phyloP scores from a whole-genome alignment of 2,113 vertebrate genomes.

The Oreocharis arfaki region DNA sequence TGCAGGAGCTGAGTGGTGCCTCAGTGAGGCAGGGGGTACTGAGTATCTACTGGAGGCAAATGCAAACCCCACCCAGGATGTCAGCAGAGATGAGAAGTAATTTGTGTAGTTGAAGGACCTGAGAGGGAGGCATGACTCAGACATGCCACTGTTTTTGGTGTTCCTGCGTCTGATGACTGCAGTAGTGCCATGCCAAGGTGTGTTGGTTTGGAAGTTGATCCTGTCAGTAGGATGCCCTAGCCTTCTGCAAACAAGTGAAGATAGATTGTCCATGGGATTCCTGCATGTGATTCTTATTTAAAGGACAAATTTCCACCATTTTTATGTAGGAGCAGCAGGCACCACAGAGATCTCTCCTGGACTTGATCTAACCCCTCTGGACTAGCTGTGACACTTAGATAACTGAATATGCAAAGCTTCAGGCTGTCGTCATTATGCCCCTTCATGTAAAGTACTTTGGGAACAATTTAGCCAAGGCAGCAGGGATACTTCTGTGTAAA shows the following conservation, averaged over 20 bases:
- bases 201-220: not conserved
- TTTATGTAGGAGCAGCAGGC: not conserved
- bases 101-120: not conserved
- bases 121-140: not conserved
- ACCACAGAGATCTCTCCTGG: not conserved
- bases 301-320: not conserved
- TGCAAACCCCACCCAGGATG: not conserved
- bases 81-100: not conserved
- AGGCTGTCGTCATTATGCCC: not conserved
- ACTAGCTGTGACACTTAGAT: not conserved
- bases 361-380: not conserved
- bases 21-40: not conserved
- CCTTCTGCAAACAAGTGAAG: not conserved
- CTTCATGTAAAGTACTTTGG: not conserved
- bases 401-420: not conserved
- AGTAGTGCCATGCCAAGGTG: not conserved
- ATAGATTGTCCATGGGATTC: not conserved
- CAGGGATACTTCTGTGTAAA: constrained; percentile 16
- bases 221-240: not conserved
- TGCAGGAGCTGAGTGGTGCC: not conserved
- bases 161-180: not conserved
- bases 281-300: not conserved
- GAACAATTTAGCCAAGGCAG: constrained; percentile 17
- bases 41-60: not conserved
- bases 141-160: fast-evolving